Base-by-base conservation (phyloP, 1,140 invertebrate species). In the Rhopalosiphum maidis region DNA sequence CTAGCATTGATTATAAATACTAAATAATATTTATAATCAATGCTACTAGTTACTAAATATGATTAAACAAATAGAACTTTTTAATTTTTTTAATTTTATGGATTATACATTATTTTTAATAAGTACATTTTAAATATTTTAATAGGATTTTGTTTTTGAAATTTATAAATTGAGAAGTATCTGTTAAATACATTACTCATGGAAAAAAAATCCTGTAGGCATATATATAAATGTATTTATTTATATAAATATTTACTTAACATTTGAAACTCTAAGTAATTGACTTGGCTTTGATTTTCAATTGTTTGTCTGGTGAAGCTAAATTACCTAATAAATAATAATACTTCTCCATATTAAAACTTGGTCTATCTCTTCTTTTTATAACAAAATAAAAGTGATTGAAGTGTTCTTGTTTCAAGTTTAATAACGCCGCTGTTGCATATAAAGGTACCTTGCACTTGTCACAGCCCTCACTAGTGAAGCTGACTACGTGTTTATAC, bases 401-500 rank as follows among this genome's bases (percentile, higher is more conserved):
- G 60, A 91, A 93, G 91, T 93, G 77, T 85, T 93, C 68, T 91
- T 90, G 55, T 91, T 94, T 85, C 68, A 93, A 93, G 91, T 93
- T 85, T 93, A 93, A 93, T 93, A 92, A 92, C 90, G 90, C 90
- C 35, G 77, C 90, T 93, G 91, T 93, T 93, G 77, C 91, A 85
- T 93, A 93, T 93, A 94, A 96, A 98, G 98, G 96, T 98, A 98
- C 96, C 96, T 99, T 95, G 98, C 98, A 94, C 96, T 99, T 94
- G 98, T 99, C 94, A 97, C 98, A 94, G 98, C 98, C 94, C 96
- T 98, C 95, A 96, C 97, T 94, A 97, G 97, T 94, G 98, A 98
- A 96, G 98, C 98, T 94, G 98, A 99, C 96, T 99, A 97, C 97
- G 98, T 99, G 94, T 99, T 99, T 96, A 97, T 98, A 94, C 99